Percentiles rank a stretch among this genome's conserved stretches.
These are phyloP conservation scores for Trypoxylus dichotomus DNA, from an alignment of 1,140 invertebrate species.

Conservation along the genomic window DNA sequence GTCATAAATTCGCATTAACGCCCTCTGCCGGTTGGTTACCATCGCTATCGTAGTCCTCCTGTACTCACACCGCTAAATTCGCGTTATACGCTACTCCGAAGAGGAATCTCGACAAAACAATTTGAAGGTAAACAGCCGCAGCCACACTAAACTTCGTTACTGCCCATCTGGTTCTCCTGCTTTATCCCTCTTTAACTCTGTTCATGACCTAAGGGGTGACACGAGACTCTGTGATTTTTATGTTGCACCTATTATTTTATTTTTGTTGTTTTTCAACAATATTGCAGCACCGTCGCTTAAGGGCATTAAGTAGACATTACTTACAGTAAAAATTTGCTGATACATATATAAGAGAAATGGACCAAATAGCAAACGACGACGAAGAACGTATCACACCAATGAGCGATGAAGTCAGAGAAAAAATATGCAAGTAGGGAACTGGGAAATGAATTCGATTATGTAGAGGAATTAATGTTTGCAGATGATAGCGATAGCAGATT, in stretches of 20 bases:
- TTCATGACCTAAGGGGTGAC: neutral
- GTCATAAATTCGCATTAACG: slow-evolving; percentile 6
- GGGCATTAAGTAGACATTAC: too few relatives aligned
- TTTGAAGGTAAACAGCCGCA: neutral
- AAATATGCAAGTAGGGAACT: too few relatives aligned
- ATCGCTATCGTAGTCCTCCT: neutral
- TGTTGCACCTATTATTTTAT: neutral
- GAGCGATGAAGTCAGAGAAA: too few relatives aligned
- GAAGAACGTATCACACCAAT: too few relatives aligned
- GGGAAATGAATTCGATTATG: too few relatives aligned
- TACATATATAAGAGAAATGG: too few relatives aligned
- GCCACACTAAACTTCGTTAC: neutral
- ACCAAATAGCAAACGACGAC: too few relatives aligned
- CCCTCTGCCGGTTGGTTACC: neutral
- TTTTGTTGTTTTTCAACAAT: too few relatives aligned
- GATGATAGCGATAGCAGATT: too few relatives aligned
- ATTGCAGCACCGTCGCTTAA: too few relatives aligned
- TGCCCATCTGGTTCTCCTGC: neutral
- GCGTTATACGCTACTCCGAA: neutral
- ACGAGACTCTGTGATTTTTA: neutral
- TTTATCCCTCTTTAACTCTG: neutral
- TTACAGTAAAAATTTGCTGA: too few relatives aligned
- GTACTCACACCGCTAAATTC: neutral
- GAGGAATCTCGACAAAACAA: neutral
- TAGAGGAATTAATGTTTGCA: too few relatives aligned